Evolutionary conservation across 2,888 invertebrate species (phyloP).

Genomic region (Acleris holmiana): DNA sequence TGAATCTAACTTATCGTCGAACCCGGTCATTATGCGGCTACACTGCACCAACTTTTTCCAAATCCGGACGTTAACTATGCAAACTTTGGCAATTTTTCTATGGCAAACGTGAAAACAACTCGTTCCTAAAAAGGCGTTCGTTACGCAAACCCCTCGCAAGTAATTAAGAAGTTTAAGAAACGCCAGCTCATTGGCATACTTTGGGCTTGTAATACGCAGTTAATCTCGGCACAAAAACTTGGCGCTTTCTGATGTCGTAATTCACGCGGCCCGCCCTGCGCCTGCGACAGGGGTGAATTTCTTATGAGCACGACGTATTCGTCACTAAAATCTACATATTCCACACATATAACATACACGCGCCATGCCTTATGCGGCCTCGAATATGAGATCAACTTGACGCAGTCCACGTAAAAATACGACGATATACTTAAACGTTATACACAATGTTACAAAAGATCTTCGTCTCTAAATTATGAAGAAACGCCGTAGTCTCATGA

Average conservation of each 20-base stretch:
- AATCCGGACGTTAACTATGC: constrained; percentile 31
- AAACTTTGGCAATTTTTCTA: constrained; percentile 56
- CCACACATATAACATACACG: constrained; percentile 46
- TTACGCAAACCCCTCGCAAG: constrained; percentile 65
- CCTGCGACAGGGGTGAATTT: constrained; percentile 73
- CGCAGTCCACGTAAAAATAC: constrained; percentile 48
- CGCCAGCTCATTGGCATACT: constrained; percentile 76
- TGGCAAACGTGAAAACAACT: constrained; percentile 62
- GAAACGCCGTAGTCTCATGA: constrained; percentile 44
- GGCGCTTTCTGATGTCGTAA: constrained; percentile 71
- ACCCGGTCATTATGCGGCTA: constrained; percentile 2
- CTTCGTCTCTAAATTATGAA: constrained; percentile 7
- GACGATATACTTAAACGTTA: constrained; percentile 44
- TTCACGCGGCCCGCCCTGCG: constrained; percentile 66
- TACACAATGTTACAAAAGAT: constrained; percentile 42
- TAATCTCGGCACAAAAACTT: constrained; percentile 77
- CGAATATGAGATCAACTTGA: constrained; percentile 49
- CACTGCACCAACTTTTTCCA: constrained; percentile 22
- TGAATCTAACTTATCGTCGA: constrained; percentile 3
- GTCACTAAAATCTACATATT: constrained; percentile 68
- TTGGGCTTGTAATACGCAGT: constrained; percentile 76
- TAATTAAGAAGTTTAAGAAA: constrained; percentile 75
- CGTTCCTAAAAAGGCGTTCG: constrained; percentile 53
- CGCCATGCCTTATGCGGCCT: constrained; percentile 46
- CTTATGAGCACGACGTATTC: constrained; percentile 69